These are phyloP conservation scores for Periplaneta americana DNA, from an alignment of 1,140 invertebrate genomes.

Conservation along the genomic window DNA sequence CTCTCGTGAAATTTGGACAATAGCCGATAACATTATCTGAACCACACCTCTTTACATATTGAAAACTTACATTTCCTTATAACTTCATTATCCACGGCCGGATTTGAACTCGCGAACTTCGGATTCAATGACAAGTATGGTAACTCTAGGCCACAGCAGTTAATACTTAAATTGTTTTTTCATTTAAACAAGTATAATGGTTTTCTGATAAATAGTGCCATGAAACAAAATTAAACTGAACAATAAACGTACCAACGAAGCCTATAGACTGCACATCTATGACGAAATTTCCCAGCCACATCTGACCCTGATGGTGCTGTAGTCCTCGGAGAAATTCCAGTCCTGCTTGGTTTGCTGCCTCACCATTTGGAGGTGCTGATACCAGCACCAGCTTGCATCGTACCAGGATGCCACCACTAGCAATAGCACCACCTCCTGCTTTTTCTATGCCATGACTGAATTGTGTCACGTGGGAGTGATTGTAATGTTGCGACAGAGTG, in stretches of 20 bases:
- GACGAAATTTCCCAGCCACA: slow-evolving; percentile 32
- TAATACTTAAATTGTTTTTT: too few species aligned
- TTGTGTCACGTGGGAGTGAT: slow-evolving; percentile 9
- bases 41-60: too few species aligned
- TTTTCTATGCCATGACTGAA: slow-evolving; percentile 8
- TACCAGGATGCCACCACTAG: slow-evolving; percentile 6
- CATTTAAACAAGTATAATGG: too few species aligned
- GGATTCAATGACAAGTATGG: too few species aligned
- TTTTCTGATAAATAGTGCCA: too few species aligned
- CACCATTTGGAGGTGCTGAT: slow-evolving; percentile 19
- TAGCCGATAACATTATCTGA: too few species aligned
- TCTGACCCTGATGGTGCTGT: slow-evolving; percentile 30
- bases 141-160: too few species aligned
- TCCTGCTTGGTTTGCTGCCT: slow-evolving; percentile 31
- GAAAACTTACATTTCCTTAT: too few species aligned
- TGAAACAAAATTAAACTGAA: too few species aligned
- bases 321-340: slow-evolving; percentile 35
- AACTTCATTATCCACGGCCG: too few species aligned
- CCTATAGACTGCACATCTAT: slow-evolving; percentile 37
- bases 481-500: slow-evolving; percentile 24
- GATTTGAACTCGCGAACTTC: too few species aligned
- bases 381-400: slow-evolving; percentile 18
- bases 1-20: too few species aligned
- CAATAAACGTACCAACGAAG: slow-evolving; percentile 29
- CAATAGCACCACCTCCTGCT: neutral